Conservation (phyloP, 2,113 vertebrate genomes). For the Laticauda colubrina region DNA sequence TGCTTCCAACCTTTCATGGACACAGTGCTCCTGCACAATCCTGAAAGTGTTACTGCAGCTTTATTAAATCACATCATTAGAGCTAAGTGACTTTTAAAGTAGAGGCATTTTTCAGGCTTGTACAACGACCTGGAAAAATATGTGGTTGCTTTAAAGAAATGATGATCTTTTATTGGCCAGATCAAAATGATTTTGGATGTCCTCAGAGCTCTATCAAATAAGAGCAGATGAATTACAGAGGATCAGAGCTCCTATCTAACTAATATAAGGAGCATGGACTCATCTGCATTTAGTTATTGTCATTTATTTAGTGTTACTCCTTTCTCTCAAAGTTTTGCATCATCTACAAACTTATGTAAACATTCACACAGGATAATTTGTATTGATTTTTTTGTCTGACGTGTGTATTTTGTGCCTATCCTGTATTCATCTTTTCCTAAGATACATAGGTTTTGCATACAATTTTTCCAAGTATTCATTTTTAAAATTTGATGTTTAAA, state of each 20-base stretch:
- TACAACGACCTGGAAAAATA: neutral
- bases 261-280: neutral
- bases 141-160: neutral
- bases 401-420: neutral
- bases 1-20: neutral
- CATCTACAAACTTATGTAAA: neutral
- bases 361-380: neutral
- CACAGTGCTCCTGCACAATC: neutral
- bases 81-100: neutral
- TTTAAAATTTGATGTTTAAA: neutral
- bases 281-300: neutral
- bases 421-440: neutral
- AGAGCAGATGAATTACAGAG: neutral
- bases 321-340: neutral
- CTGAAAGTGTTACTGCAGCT: neutral
- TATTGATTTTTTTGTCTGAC: neutral
- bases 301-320: neutral
- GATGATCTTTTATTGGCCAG: neutral
- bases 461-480: neutral
- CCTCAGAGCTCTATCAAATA: neutral
- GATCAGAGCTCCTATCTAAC: neutral
- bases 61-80: neutral
- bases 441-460: neutral
- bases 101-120: neutral
- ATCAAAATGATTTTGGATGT: neutral